These are phyloP conservation scores for Siniperca scherzeri DNA, from an alignment of 2,797 vertebrate species.

Conservation along the genomic window DNA sequence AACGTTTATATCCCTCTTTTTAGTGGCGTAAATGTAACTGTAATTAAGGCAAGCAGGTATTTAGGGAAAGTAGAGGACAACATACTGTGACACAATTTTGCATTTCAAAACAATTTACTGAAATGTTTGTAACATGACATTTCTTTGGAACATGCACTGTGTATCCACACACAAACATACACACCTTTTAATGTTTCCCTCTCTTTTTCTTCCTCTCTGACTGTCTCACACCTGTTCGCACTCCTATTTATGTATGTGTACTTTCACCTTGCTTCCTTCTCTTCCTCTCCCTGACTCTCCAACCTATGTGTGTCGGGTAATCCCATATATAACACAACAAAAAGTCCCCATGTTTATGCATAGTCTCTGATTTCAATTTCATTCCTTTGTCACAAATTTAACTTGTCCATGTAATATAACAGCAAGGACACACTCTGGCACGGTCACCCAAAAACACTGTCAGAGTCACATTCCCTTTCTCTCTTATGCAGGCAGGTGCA, in stretches of 20 bases:
- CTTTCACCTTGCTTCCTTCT: not conserved
- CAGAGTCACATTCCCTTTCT: conserved; percentile 27
- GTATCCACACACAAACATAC: not conserved
- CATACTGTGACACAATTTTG: not conserved
- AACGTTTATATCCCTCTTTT: not conserved
- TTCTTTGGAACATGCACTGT: not conserved
- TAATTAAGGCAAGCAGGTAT: not conserved
- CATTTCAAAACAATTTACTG: not conserved
- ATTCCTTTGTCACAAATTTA: conserved; percentile 64
- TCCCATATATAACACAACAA: conserved; percentile 37
- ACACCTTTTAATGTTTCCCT: not conserved
- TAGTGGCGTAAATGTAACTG: not conserved
- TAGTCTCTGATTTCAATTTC: conserved; percentile 50
- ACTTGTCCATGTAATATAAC: conserved; percentile 56
- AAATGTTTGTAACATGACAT: not conserved
- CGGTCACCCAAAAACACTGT: conserved; percentile 8
- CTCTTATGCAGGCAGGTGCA: conserved; percentile 47
- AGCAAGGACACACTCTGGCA: conserved; percentile 27
- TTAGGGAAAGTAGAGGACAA: not conserved
- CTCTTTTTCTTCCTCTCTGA: not conserved
- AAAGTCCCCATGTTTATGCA: conserved; percentile 29
- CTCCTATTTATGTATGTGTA: not conserved
- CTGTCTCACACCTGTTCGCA: not conserved
- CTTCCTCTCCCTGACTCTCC: not conserved
- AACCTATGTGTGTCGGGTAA: conserved; percentile 18